Evolutionary conservation across 2,888 invertebrate species (phyloP), one percentile per base, ranked within the genome.

Genomic region (Charanyca ferruginea): DNA sequence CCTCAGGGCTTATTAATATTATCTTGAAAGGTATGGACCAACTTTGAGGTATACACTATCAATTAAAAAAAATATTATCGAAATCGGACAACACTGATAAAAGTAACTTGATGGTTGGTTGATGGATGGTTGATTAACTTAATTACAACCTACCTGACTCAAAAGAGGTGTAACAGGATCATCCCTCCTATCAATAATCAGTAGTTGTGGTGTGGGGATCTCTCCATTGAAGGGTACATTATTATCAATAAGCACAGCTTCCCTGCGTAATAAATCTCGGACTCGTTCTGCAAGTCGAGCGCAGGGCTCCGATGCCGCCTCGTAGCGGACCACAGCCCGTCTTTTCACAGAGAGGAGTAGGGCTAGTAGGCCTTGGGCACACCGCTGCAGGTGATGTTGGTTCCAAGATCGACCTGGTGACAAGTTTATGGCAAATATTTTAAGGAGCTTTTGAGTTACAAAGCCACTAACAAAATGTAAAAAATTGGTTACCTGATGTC

Each of bases 131-230:
- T n/a, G n/a, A 32, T 32, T 11, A 11, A 9, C 32, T 9, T 32
- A 32, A 11, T 32, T 32, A 32, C 32, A 32, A 67, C 71, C 51
- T 58, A 97, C 97, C 96, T 98, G 98, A 92, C 98, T 99, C 35
- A 99, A 94, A 62, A 99, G 93, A 0, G 99, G 99, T 0, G 99
- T 99, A 8, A 99, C 98, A 0, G 99, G 98, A 93, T 99, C 99
- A 89, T 98, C 98, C 81, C 98, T 96, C 78, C 99, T 96, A 91
- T 99, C 99, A 42, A 99, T 89, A 73, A 99, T 97, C 38, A 99
- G 91, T 65, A 99, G 91, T 74, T 99, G 94, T 0, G 99, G 98
- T 44, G 97, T 96, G 0, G 97, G 97, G 51, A 96, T 93, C n/a
- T 96, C 96, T 64, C 97, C 97, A n/a, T 97, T 97, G 90, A 98